Evolutionary conservation across 2,113 vertebrate species (phyloP).

Genomic region (Vulpes ferrilata): DNA sequence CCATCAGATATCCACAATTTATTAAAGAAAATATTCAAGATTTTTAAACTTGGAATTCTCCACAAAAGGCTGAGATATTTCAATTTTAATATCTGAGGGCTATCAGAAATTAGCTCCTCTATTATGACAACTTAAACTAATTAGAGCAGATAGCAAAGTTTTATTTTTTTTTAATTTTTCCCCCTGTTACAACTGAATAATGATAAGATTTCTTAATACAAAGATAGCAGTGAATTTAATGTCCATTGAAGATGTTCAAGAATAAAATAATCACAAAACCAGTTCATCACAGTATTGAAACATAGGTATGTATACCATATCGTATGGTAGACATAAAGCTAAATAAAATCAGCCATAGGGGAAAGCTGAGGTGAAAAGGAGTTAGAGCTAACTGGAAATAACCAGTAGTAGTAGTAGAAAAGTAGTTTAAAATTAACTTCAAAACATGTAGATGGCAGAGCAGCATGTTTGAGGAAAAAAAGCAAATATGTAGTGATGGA

Average conservation of each 20-base stretch:
- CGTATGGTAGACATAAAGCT: neutral
- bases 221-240: neutral
- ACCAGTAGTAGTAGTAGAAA: neutral
- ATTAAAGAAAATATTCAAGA: slow-evolving; percentile 55
- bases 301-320: neutral
- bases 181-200: neutral
- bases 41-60: neutral
- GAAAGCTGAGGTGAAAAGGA: neutral
- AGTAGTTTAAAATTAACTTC: neutral
- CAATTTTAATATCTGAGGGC: neutral
- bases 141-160: neutral
- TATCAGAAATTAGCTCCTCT: slow-evolving; percentile 4
- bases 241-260: neutral
- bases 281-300: neutral
- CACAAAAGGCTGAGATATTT: neutral
- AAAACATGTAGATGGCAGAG: neutral
- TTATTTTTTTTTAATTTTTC: neutral
- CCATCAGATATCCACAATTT: slow-evolving; percentile 15
- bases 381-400: neutral
- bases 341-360: neutral
- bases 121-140: slow-evolving; percentile 44
- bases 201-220: neutral
- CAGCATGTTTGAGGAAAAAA: neutral
- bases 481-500: accelerated
- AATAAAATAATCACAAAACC: neutral